Percentiles rank a stretch among this genome's conserved stretches.
Conservation (phyloP, 2,888 invertebrate genomes). For the Hermaeophaga mercurialis region DNA sequence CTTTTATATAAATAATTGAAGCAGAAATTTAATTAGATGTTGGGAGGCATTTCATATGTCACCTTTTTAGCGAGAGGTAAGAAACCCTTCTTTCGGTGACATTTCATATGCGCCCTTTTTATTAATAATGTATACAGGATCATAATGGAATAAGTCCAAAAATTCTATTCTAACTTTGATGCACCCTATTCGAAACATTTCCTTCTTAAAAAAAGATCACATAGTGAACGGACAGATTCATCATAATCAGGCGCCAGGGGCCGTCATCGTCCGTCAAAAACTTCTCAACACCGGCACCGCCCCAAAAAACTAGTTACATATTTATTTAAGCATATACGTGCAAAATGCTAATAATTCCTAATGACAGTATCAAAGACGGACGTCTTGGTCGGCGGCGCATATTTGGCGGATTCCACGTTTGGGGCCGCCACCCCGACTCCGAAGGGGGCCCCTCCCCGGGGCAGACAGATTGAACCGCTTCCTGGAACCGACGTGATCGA, state of each 20-base stretch:
- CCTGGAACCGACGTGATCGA: constrained; percentile 54
- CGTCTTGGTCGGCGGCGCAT: constrained; percentile 45
- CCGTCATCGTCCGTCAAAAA: too few species aligned
- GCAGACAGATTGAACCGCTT: constrained; percentile 48
- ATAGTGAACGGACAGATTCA: constrained; percentile 7
- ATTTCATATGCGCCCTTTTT: too few species aligned
- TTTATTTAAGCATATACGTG: constrained; percentile 28
- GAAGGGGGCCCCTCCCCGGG: constrained; percentile 28
- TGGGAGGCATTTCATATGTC: too few species aligned
- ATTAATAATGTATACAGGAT: too few species aligned
- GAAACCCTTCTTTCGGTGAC: too few species aligned
- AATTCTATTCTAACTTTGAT: too few species aligned
- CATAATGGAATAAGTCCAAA: too few species aligned
- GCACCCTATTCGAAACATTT: too few species aligned
- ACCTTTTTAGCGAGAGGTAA: too few species aligned
- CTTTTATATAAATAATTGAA: too few species aligned
- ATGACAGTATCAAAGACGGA: constrained; percentile 37
- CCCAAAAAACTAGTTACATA: constrained; percentile 27
- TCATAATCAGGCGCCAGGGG: constrained; percentile 21
- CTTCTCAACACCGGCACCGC: constrained; percentile 6
- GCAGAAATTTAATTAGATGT: too few species aligned
- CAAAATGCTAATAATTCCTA: constrained; percentile 32
- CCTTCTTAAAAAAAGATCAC: constrained; percentile 1
- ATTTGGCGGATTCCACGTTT: constrained; percentile 45
- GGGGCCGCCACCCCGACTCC: constrained; percentile 41